Base-by-base conservation (phyloP, 2,888 invertebrate species). In the Eudemis profundana region DNA sequence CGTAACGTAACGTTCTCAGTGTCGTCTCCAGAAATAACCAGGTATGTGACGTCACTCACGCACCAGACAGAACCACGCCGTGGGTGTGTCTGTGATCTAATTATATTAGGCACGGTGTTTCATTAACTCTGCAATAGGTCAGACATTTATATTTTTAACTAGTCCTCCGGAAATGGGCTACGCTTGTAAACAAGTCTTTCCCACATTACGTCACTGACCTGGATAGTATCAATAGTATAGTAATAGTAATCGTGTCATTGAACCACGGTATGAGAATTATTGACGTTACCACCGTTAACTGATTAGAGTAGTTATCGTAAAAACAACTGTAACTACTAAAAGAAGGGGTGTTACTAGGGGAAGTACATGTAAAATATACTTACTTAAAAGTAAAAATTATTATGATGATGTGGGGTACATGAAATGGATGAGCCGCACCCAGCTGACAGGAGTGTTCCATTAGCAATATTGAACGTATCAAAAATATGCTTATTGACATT, bases 41-140 rank as follows among this genome's bases (percentile, higher is more conserved):
- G 65, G 57, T 70, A 69, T 61, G 72, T 79, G 76, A 82, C 81
- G 82, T 73, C 74, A 75, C 64, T 50, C 59, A 61, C 73, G 65
- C 75, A 78, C 66, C 75, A 82, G 78, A 81, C 81, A 74, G 70
- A 76, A 64, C 50, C 29, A 72, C 75, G 68, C 76, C 69, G 84
- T 81, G 83, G 84, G 87, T 83, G 87, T 85, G 84, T 79, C 82
- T 69, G 70, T 56, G 75, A 57, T 61, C 81, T 85, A 86, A 84
- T 82, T 84, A 81, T 86, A 85, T 71, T 72, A 68, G 65, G 61
- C 71, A 57, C 76, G 77, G 77, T 78, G 78, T 80, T 70, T 74
- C 74, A 76, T 73, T 74, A 73, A 72, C 71, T 71, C 73, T 74
- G 63, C 72, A 78, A 78, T 82, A 80, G 84, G 83, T 84, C 83